Percentiles rank a stretch among this genome's conserved stretches.
phyloP scores from a whole-genome alignment of 2,888 invertebrate genomes.

The Phalangium opilio region DNA sequence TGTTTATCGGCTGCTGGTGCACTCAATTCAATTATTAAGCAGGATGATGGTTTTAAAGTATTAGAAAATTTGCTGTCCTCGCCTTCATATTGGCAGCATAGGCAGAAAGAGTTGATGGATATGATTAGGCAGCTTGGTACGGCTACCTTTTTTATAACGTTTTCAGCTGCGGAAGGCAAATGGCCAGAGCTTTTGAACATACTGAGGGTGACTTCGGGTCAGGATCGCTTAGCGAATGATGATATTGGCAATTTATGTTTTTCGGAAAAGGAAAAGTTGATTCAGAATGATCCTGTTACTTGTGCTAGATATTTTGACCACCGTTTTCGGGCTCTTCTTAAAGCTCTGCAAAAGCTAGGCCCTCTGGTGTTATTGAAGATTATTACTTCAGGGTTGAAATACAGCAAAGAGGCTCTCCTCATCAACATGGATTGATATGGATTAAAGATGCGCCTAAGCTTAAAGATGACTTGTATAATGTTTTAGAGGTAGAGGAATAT shows the following conservation, averaged over 20 bases:
- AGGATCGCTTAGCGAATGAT: conserved; percentile 18
- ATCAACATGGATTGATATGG: conserved; percentile 18
- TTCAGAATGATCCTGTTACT: conserved; percentile 21
- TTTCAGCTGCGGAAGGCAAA: no score
- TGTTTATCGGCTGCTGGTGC: no score
- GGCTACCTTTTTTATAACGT: conserved; percentile 15
- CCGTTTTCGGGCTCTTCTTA: conserved; percentile 15
- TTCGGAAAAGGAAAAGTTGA: conserved; percentile 8
- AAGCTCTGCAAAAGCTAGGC: neutral
- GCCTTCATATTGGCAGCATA: conserved; percentile 21
- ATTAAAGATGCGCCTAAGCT: conserved; percentile 10
- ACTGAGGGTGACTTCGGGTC: conserved; percentile 22
- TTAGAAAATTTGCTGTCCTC: conserved; percentile 3
- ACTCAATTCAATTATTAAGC: no score
- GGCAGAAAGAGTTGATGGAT: conserved; percentile 19
- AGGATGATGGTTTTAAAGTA: no score
- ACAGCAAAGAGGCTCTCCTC: conserved; percentile 17
- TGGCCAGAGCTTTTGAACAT: no score
- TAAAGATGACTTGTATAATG: no score
- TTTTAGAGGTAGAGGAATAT: no score
- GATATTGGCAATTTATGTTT: conserved; percentile 8
- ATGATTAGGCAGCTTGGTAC: conserved; percentile 21
- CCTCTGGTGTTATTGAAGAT: neutral
- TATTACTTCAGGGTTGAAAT: conserved; percentile 9
- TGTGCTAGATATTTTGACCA: conserved; percentile 22